These are phyloP conservation scores for Hippopotamyrus pictus DNA, from an alignment of 2,797 vertebrate genomes.

Conservation along the genomic window DNA sequence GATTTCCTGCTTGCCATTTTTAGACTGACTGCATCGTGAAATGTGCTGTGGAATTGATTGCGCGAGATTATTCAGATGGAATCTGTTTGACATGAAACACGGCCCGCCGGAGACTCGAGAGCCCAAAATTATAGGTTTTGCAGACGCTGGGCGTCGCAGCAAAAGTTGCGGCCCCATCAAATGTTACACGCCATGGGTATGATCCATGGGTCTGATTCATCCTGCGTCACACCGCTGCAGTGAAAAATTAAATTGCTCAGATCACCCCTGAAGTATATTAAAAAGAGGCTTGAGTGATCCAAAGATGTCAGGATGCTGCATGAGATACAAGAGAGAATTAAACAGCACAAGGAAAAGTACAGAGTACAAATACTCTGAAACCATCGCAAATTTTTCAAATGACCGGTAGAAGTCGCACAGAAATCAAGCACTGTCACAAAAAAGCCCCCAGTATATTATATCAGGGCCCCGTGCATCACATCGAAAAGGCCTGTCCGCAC, in stretches of 20 bases:
- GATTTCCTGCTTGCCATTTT: background rate
- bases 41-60: constrained; percentile 12
- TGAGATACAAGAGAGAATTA: background rate
- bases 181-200: background rate
- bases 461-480: background rate
- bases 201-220: background rate
- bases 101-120: background rate
- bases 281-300: background rate
- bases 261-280: background rate
- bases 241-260: background rate
- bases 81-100: background rate
- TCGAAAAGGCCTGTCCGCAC: no score
- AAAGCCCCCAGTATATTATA: background rate
- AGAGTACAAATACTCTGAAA: background rate
- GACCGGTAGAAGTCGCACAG: background rate
- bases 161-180: background rate
- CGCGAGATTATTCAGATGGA: background rate
- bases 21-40: background rate
- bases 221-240: background rate
- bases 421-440: background rate
- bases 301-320: background rate
- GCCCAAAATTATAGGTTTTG: background rate
- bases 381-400: background rate
- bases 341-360: background rate
- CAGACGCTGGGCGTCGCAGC: background rate